A percentile compares a stretch with the other conserved stretches of the same genome.
Conservation (phyloP, 2,888 invertebrate genomes). For the Yponomeuta sedellus region DNA sequence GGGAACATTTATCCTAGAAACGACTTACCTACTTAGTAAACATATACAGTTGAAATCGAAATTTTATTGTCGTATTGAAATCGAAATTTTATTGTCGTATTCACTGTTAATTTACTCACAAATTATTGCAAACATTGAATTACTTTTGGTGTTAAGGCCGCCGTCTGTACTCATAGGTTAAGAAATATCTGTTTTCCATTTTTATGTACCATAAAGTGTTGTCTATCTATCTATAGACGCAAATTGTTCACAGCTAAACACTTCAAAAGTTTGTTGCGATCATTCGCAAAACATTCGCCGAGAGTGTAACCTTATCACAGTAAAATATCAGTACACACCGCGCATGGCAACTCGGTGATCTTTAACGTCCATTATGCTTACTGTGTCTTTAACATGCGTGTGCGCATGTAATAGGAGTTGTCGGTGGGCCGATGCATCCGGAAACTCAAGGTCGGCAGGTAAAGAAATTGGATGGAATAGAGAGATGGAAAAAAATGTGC, state of each 20-base stretch:
- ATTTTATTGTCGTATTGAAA: no score
- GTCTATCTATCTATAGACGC: no score
- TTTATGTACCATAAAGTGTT: no score
- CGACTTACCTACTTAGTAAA: no score
- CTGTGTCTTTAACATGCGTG: background rate
- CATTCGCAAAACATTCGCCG: background rate
- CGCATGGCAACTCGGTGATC: conserved; percentile 51
- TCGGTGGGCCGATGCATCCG: conserved; percentile 33
- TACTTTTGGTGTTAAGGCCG: no score
- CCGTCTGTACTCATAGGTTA: no score
- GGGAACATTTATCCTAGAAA: no score
- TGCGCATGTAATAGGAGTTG: conserved; percentile 23
- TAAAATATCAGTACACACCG: conserved; percentile 15
- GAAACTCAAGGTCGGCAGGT: conserved; percentile 34
- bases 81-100: no score
- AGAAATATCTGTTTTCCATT: no score
- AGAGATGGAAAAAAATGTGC: background rate
- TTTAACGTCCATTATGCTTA: conserved; percentile 37
- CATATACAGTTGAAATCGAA: no score
- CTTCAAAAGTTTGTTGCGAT: background rate
- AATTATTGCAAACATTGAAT: no score
- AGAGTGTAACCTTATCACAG: background rate
- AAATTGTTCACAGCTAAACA: background rate
- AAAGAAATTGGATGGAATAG: background rate
- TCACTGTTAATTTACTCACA: no score